Evolutionary conservation across 2,797 vertebrate genomes (phyloP).

Genomic region (Enteromius radiatus): DNA sequence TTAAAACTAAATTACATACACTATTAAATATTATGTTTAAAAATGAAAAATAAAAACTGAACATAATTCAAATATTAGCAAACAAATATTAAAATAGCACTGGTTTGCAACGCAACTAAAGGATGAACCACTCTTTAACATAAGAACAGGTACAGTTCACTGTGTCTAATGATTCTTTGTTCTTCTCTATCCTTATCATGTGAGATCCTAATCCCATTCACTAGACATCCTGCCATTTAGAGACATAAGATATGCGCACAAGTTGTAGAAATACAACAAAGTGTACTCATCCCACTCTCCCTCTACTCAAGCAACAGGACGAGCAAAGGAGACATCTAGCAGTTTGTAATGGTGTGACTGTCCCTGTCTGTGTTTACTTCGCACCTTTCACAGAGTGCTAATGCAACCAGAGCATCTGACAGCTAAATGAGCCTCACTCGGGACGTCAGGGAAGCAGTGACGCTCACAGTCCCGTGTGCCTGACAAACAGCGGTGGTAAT

Average conservation of each 20-base stretch:
- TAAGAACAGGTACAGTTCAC: neutral
- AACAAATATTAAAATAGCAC: neutral
- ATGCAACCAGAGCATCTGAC: slow-evolving; percentile 74
- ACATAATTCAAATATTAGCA: neutral
- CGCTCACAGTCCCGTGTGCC: slow-evolving; percentile 46
- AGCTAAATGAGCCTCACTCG: slow-evolving; percentile 58
- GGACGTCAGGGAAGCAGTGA: slow-evolving; percentile 34
- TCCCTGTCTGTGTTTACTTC: slow-evolving; percentile 64
- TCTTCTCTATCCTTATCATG: slow-evolving; percentile 4
- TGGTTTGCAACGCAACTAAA: neutral
- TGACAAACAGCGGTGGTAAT: slow-evolving; percentile 66
- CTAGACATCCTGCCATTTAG: neutral
- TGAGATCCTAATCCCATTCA: slow-evolving; percentile 10
- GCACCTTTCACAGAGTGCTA: slow-evolving; percentile 74
- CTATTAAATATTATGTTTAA: too few species aligned
- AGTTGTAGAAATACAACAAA: slow-evolving; percentile 6
- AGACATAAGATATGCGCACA: neutral
- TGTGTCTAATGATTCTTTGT: neutral
- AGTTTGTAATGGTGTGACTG: slow-evolving; percentile 32
- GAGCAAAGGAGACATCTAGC: slow-evolving; percentile 22
- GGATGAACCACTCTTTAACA: neutral
- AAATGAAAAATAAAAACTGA: too few species aligned
- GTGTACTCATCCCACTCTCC: neutral
- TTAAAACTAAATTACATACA: too few species aligned
- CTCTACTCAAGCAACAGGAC: neutral